phyloP scores from a whole-genome alignment of 2,113 vertebrate species.

The rat (Rattus norvegicus) region DNA sequence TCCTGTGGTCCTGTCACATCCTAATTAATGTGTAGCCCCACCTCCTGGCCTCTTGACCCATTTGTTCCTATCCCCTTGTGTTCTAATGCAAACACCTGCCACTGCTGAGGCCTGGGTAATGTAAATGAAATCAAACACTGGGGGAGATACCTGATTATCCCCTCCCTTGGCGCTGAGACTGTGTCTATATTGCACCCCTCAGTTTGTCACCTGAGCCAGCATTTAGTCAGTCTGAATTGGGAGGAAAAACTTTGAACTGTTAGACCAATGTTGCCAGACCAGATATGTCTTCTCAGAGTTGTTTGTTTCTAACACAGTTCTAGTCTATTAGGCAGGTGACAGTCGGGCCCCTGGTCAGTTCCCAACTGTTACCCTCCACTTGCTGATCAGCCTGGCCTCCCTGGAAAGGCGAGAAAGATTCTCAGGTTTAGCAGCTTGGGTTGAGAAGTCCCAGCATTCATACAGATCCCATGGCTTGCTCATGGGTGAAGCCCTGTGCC shows the following conservation, averaged over 20 bases:
- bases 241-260: not conserved
- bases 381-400: fast-evolving
- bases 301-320: not conserved
- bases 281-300: not conserved
- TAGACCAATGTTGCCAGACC: too few species aligned
- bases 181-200: not conserved
- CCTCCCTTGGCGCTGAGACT: not conserved
- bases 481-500: fast-evolving
- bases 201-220: not conserved
- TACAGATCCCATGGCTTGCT: not conserved
- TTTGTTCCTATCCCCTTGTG: not conserved
- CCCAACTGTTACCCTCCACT: fast-evolving
- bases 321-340: fast-evolving
- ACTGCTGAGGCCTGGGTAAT: not conserved
- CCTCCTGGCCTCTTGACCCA: not conserved
- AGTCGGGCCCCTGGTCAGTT: too few species aligned
- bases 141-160: not conserved
- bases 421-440: not conserved
- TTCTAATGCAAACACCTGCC: not conserved
- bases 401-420: not conserved
- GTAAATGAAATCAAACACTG: too few species aligned
- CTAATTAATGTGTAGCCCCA: not conserved
- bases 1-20: not conserved
- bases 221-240: not conserved
- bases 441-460: not conserved